phyloP scores from a whole-genome alignment of 2,888 invertebrate genomes.

The Tholera decimalis region DNA sequence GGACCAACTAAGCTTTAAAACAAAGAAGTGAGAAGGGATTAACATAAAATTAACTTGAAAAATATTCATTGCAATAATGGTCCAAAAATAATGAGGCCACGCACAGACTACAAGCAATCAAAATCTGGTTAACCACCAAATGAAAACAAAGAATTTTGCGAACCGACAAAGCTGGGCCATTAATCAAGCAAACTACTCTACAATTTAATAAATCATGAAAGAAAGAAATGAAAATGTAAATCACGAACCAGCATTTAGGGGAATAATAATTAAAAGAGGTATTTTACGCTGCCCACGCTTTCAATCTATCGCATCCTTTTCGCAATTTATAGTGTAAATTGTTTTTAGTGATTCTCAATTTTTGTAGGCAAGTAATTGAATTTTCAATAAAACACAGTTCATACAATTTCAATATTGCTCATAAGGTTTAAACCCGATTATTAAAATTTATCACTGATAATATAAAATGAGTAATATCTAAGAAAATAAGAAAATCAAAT shows the following conservation, averaged over 20 bases:
- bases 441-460: neutral
- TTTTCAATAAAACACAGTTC: constrained; percentile 20
- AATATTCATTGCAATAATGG: constrained; percentile 35
- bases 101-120: constrained; percentile 23
- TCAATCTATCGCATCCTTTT: constrained; percentile 41
- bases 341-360: constrained; percentile 27
- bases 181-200: constrained; percentile 62
- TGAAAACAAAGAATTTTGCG: constrained; percentile 44
- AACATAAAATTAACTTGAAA: constrained; percentile 42
- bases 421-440: neutral
- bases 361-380: constrained; percentile 18
- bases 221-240: constrained; percentile 55
- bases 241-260: constrained; percentile 43
- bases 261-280: constrained; percentile 58
- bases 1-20: constrained; percentile 22
- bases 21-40: constrained; percentile 40
- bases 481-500: neutral
- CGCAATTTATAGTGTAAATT: constrained; percentile 30
- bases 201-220: constrained; percentile 58
- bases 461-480: neutral
- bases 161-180: constrained; percentile 47
- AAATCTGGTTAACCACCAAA: constrained; percentile 35
- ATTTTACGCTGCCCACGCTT: constrained; percentile 27
- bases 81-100: constrained; percentile 33
- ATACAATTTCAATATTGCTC: neutral